A percentile compares a stretch with the other conserved stretches of the same genome.
Evolutionary conservation across 2,797 vertebrate species (phyloP).

Genomic region (Morelia viridis): DNA sequence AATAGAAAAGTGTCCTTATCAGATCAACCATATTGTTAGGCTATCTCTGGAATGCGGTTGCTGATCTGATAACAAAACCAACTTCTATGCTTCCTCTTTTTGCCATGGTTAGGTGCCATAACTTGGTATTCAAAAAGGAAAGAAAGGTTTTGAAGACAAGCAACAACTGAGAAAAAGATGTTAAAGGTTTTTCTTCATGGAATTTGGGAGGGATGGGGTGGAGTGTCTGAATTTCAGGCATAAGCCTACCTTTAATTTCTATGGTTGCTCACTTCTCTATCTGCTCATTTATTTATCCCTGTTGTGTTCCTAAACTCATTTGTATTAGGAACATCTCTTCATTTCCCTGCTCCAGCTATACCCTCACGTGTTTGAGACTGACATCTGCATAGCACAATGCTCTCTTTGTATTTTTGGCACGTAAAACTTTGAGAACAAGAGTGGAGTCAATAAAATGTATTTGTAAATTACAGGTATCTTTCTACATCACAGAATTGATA

Average conservation of each 20-base stretch:
- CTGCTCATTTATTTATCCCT: slow-evolving; percentile 33
- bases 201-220: slow-evolving; percentile 23
- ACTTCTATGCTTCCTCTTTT: slow-evolving; percentile 51
- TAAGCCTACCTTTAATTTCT: slow-evolving; percentile 22
- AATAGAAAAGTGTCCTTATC: slow-evolving; percentile 74
- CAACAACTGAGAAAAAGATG: neutral
- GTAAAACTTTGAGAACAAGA: slow-evolving; percentile 10
- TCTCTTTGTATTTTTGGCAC: slow-evolving; percentile 7
- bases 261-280: neutral
- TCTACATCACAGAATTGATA: slow-evolving; percentile 24
- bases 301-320: neutral
- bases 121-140: neutral
- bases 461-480: slow-evolving; percentile 20
- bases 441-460: slow-evolving; percentile 20
- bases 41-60: slow-evolving; percentile 62
- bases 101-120: slow-evolving; percentile 20
- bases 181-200: slow-evolving; percentile 5
- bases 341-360: neutral
- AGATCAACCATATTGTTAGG: slow-evolving; percentile 64
- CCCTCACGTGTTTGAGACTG: slow-evolving; percentile 7
- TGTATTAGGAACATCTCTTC: neutral
- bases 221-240: slow-evolving; percentile 8
- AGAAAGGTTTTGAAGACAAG: neutral
- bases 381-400: slow-evolving; percentile 9
- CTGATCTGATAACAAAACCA: slow-evolving; percentile 43